A percentile compares a stretch with the other conserved stretches of the same genome.
Evolutionary conservation across 2,888 invertebrate species (phyloP).

Genomic region (Lasioglossum marginatum): DNA sequence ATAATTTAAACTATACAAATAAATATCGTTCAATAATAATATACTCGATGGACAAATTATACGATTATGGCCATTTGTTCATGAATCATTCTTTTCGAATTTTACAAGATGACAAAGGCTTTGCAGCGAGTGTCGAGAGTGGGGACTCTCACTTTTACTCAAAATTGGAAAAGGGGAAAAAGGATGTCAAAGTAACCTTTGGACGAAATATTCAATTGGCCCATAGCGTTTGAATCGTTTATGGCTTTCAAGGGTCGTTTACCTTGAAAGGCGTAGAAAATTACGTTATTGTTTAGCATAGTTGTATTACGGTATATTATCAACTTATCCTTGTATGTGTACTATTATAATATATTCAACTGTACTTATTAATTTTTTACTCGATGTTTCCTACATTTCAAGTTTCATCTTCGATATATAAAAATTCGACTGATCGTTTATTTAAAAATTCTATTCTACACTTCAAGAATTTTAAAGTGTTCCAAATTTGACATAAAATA

Average conservation of each 20-base stretch:
- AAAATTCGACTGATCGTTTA: not conserved
- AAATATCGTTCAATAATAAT: not conserved
- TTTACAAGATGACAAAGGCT: not conserved
- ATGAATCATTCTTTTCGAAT: not conserved
- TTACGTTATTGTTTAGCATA: not conserved
- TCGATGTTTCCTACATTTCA: not conserved
- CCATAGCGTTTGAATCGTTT: not conserved
- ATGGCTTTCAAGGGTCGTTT: not conserved
- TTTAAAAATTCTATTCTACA: not conserved
- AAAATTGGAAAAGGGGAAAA: conserved; percentile 4
- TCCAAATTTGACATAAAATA: not conserved
- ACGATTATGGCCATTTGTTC: not conserved
- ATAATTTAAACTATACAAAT: not conserved
- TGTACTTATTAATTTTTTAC: not conserved
- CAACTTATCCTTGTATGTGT: not conserved
- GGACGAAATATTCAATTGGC: conserved; percentile 9
- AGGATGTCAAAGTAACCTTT: conserved; percentile 3
- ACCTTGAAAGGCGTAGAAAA: not conserved
- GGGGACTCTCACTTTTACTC: not conserved
- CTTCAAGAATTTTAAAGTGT: not conserved
- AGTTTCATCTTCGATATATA: not conserved
- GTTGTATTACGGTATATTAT: not conserved
- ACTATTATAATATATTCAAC: not conserved
- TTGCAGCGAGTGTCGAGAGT: not conserved
- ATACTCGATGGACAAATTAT: not conserved